Evolutionary conservation across 23 tunicate genomes (phyloP).

Genomic region (Halocynthia aurantium): DNA sequence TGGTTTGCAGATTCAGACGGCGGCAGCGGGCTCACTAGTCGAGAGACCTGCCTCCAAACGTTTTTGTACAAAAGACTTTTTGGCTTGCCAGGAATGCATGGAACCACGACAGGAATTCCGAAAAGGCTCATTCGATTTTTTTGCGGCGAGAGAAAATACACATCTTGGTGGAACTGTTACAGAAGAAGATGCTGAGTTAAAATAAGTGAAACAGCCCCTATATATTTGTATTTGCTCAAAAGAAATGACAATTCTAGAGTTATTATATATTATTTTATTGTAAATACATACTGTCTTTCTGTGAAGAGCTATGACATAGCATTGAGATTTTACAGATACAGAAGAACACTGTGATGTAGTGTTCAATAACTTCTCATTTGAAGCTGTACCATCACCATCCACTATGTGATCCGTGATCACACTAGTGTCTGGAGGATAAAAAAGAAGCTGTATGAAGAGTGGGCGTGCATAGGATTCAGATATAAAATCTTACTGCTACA

Average conservation of each 20-base stretch:
- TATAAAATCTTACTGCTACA: too few species aligned
- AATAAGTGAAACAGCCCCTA: background rate
- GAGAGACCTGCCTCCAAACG: conserved; percentile 78
- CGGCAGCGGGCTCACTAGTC: conserved; percentile 78
- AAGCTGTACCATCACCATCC: too few species aligned
- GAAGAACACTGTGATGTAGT: too few species aligned
- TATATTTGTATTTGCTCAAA: background rate
- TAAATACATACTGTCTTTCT: conserved; percentile 66
- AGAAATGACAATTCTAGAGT: too few species aligned
- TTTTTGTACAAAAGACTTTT: conserved; percentile 43
- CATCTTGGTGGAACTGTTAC: conserved; percentile 73
- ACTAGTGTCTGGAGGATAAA: too few species aligned
- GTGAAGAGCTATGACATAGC: conserved; percentile 75
- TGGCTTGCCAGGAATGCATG: conserved; percentile 55
- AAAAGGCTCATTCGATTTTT: conserved; percentile 78
- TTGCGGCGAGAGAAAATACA: conserved; percentile 82
- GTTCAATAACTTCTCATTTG: too few species aligned
- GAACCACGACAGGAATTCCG: conserved; percentile 80
- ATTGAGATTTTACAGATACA: conserved; percentile 16
- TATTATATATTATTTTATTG: too few species aligned
- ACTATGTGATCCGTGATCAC: too few species aligned
- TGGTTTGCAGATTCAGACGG: conserved; percentile 50
- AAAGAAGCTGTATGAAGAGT: too few species aligned
- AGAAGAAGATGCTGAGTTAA: background rate
- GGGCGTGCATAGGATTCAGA: too few species aligned